Evolutionary conservation across 2,888 invertebrate genomes (phyloP).

Genomic region (Mayetiola destructor): DNA sequence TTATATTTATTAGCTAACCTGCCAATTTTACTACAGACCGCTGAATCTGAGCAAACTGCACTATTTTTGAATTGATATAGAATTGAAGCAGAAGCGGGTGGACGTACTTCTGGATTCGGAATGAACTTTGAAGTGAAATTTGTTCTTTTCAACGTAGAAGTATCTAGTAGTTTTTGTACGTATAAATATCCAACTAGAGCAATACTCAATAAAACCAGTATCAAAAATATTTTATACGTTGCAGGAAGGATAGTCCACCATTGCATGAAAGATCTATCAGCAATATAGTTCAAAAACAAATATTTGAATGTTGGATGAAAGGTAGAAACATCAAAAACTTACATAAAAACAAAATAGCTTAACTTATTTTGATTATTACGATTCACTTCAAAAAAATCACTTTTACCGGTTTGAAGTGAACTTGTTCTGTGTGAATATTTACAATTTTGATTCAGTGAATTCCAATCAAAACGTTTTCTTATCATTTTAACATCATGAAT

Average conservation of each 20-base stretch:
- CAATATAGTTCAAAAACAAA: background rate
- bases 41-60: slow-evolving; percentile 66
- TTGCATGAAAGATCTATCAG: background rate
- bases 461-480: too few species aligned
- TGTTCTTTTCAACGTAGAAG: background rate
- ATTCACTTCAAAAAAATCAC: too few species aligned
- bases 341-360: background rate
- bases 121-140: slow-evolving; percentile 31
- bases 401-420: too few species aligned
- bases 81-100: slow-evolving; percentile 50
- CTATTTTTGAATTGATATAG: slow-evolving; percentile 51
- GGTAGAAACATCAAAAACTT: background rate
- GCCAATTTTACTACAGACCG: slow-evolving; percentile 61
- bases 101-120: slow-evolving; percentile 47
- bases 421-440: too few species aligned
- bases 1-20: slow-evolving; percentile 40
- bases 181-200: background rate
- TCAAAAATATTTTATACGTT: background rate
- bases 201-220: background rate
- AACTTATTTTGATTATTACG: too few species aligned
- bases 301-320: background rate
- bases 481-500: too few species aligned
- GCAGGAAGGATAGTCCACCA: background rate
- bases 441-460: too few species aligned
- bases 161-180: background rate